Conservation (phyloP, 1,140 invertebrate genomes). For the Conopomorpha cramerella region DNA sequence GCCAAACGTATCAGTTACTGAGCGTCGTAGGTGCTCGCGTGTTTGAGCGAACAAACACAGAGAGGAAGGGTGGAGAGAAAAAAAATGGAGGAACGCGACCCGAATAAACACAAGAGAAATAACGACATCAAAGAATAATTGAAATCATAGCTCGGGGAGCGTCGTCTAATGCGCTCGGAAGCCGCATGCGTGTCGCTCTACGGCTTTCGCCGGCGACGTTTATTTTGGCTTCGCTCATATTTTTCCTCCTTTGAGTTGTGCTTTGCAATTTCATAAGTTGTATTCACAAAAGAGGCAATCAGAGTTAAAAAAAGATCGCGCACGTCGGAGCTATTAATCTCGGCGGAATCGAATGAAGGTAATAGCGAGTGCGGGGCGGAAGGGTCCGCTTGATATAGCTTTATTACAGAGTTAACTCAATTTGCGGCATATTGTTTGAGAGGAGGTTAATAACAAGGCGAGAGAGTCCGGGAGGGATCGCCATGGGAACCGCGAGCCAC, state of each 20-base stretch:
- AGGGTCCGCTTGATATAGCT: constrained; percentile 36
- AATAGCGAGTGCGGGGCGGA: constrained; percentile 25
- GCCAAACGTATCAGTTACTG: constrained; percentile 45
- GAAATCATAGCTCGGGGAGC: constrained; percentile 44
- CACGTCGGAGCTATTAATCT: constrained; percentile 46
- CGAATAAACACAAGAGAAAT: constrained; percentile 51
- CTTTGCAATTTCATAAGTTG: constrained; percentile 6
- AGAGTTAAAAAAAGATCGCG: constrained; percentile 12
- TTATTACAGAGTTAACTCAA: constrained; percentile 60
- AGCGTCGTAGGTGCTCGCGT: constrained; percentile 20
- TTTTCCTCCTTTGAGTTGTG: constrained; percentile 8
- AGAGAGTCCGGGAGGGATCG: too few species aligned
- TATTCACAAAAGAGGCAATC: constrained; percentile 11
- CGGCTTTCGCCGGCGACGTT: too few species aligned
- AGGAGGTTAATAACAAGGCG: constrained; percentile 51
- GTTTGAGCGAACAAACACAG: constrained; percentile 37
- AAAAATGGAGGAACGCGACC: constrained; percentile 41
- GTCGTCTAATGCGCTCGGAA: too few species aligned
- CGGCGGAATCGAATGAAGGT: constrained; percentile 45
- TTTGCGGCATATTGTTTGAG: constrained; percentile 58
- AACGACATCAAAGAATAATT: constrained; percentile 55
- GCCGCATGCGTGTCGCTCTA: too few species aligned
- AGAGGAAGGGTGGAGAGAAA: constrained; percentile 39
- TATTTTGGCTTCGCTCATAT: constrained; percentile 17
- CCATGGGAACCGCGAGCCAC: constrained; percentile 46